Evolutionary conservation across 2,797 vertebrate species (phyloP), one percentile per base, ranked within the genome.

Genomic region (Enteromius mattozi): DNA sequence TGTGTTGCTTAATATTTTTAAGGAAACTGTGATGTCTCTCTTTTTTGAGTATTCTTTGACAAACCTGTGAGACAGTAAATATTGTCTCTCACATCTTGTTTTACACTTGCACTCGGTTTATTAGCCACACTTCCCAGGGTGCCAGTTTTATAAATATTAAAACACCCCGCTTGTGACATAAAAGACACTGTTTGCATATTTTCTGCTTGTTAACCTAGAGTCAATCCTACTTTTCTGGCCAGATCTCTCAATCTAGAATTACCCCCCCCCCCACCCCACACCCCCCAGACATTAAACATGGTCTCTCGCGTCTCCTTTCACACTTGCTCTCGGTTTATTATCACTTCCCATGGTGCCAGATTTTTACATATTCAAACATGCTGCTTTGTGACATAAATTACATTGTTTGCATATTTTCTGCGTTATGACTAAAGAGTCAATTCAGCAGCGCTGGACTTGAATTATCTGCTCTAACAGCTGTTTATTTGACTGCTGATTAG

Each of bases 401-500:
- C 19, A 63, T 84, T 91, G 88, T 92, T 93, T 89, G 88, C 88
- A 80, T 86, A 47, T 86, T 84, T 87, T 70, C 63, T 77, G 30
- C 70, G 77, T 71, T n/a, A 54, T 37, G 45, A 16, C 24, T 61
- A n/a, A 33, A 27, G 69, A 72, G 59, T 81, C 65, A 85, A 79
- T 12, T 63, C 4, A n/a, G 84, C 86, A 45, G 19, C 42, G 54
- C 81, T 63, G 68, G 87, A 59, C n/a, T 82, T 33, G 81, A 9
- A 89, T 86, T 89, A 88, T 56, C 45, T 13, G 8, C 63, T 33
- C 63, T 30, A 33, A 9, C 3, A 8, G 74, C 81, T 92, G 90
- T 93, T 94, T 93, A 91, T 93, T 92, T 93, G 91, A 92, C 87
- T 68, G 87, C 86, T 84, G 85, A 78, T 86, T 86, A 85, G 75